Conservation (phyloP, 2,113 vertebrate genomes). For the Dromiciops gliroides region DNA sequence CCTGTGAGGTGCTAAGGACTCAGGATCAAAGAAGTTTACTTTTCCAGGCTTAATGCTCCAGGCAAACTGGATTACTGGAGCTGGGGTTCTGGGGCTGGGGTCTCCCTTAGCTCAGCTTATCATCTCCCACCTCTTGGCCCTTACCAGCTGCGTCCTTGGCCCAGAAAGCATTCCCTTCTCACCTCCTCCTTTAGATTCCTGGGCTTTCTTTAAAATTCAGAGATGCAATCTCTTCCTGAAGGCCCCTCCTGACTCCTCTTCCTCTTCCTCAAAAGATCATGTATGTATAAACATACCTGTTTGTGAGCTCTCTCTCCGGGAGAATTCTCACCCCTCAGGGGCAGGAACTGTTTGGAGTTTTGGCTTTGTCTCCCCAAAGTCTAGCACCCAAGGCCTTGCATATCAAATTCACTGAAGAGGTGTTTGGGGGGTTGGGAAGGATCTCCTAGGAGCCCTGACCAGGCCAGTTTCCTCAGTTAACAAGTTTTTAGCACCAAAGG, state of each 20-base stretch:
- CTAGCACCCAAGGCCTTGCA: neutral
- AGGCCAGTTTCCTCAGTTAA: neutral
- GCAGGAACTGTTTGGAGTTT: neutral
- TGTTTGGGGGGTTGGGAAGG: neutral
- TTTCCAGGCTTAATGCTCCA: neutral
- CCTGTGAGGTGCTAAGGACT: neutral
- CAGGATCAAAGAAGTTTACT: neutral
- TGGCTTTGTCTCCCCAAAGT: neutral
- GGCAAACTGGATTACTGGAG: neutral
- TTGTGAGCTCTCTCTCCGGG: neutral
- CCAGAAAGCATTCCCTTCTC: neutral
- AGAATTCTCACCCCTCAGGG: neutral
- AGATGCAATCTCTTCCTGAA: neutral
- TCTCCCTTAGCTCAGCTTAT: neutral
- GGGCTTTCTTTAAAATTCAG: neutral
- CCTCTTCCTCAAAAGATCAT: neutral
- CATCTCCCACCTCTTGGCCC: neutral
- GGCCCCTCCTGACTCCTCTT: neutral
- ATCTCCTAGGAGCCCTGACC: neutral
- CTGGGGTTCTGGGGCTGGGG: no score
- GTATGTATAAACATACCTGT: neutral
- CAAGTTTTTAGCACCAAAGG: neutral
- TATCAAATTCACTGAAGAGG: neutral
- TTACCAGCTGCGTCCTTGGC: neutral
- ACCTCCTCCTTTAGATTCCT: neutral